Base-by-base conservation (phyloP, 2,888 invertebrate genomes). In the Drosophila sordidula region DNA sequence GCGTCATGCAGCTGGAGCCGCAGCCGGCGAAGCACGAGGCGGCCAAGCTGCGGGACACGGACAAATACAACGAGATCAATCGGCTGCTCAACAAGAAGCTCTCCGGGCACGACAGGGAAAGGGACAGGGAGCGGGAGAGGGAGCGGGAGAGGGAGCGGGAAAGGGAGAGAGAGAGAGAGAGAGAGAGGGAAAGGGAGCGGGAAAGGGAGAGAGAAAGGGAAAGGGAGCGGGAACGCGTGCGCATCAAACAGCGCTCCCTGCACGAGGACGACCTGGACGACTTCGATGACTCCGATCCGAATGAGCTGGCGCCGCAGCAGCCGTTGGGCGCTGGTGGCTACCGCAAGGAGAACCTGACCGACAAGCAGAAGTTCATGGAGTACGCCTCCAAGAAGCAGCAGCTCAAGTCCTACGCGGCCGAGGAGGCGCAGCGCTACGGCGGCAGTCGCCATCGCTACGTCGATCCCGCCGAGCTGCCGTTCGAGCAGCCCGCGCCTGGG, bases 301-400 rank as follows among this genome's bases (percentile, higher is more conserved):
- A 69, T 2, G 81, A 89, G 45, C 82, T 83, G 25, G 63, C 67
- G 18, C 67, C 69, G 38, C 71, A 65, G 54, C 50, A 22, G n/a
- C 50, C 56, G 4, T 9, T 34, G 9, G 44, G 55, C 0, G 75
- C 39, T 4, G 47, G 51, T 1, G 75, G 74, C 39, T 91, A 90
- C 46, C 91, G 89, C 70, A 91, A 92, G 54, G 91, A 92, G 68
- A 92, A 92, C 73, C 85, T 92, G 32, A 92, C 92, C 2, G 92
- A 92, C 56, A 92, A 91, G 66, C 92, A 92, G 26, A 92, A 92
- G 62, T 92, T 91, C 72, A 89, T 91, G 72, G 92, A 92, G 57
- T 92, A 91, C 63, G 86, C 86, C 4, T 76, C 86, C 6, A 87
- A 90, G 45, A 91, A 90, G 70, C 76, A 89, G 18, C 89, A 90